Percentiles rank a stretch among this genome's conserved stretches.
These are phyloP conservation scores for Fregata magnificens DNA, from an alignment of 2,113 vertebrate species.

Conservation along the genomic window DNA sequence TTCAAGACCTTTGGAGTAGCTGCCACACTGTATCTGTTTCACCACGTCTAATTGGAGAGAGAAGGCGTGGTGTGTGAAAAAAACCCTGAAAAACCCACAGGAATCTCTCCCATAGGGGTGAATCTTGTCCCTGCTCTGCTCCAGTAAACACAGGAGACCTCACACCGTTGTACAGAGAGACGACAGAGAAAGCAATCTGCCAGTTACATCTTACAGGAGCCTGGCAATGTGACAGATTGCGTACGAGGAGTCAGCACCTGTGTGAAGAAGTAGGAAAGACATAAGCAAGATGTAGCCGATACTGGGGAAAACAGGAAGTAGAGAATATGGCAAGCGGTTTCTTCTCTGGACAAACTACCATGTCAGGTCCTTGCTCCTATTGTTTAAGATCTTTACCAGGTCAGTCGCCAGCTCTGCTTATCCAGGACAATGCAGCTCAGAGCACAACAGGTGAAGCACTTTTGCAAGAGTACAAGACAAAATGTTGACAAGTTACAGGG, in stretches of 20 bases:
- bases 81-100: neutral
- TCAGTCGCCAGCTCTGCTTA: neutral
- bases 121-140: neutral
- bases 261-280: neutral
- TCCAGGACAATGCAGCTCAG: neutral
- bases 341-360: neutral
- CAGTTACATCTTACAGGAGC: neutral
- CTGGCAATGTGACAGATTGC: neutral
- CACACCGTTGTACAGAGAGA: fast-evolving
- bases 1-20: neutral
- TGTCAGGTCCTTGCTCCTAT: neutral
- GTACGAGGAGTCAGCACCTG: neutral
- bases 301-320: neutral
- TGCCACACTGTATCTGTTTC: neutral
- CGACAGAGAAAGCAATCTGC: neutral
- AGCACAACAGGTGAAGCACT: neutral
- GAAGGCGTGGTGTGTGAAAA: neutral
- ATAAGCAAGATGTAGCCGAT: neutral
- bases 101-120: fast-evolving
- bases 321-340: neutral
- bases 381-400: neutral
- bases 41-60: neutral
- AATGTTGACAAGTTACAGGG: neutral
- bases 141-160: neutral
- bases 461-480: neutral